Evolutionary conservation across 2,888 invertebrate species (phyloP), one percentile per base, ranked within the genome.

Genomic region (Mongoloraphidia duomilia): DNA sequence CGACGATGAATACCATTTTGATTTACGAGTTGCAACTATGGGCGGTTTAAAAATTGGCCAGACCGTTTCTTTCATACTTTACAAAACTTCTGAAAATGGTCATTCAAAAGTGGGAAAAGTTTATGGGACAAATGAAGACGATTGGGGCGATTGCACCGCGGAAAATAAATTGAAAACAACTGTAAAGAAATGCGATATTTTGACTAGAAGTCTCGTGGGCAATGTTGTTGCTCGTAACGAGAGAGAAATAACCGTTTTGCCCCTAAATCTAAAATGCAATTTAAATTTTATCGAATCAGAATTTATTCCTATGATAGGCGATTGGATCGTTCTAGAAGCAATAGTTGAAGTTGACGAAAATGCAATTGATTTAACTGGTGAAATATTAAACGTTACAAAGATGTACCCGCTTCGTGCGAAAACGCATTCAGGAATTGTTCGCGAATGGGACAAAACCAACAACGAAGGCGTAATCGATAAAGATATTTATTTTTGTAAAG

Each of bases 301-400:
- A 46, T 82, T 85, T 62, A 63, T 83, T 39, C 85, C 85, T 2
- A 65, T 78, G 13, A 67, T 74, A 53, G 86, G 86, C 2, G 87
- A 87, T 63, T 80, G 80, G 72, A 59, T 87, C 14, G 74, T 75
- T 60, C 59, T 85, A 38, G 73, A 74, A 51, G 79, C 79, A 45
- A 71, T 75, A 53, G 74, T 82, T 10, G 77, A 80, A 60, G 65
- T 77, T 46, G 72, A 82, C 63, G 74, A 76, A 53, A 61, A 70
- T 9, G 70, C 70, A n/a, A 62, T 68, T 2, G 69, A 74, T 62
- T 58, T 69, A 26, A 60, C 56, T 40, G 75, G 74, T n/a, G 61
- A 77, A 66, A 73, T 85, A 39, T 60, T 86, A 43, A 71, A 79
- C 61, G 73, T 84, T 0, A 64, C 70, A 42, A 74, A 72, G 48